A percentile compares a stretch with the other conserved stretches of the same genome.
Conservation (phyloP, 2,888 invertebrate species). For the Mechanitis mazaeus region DNA sequence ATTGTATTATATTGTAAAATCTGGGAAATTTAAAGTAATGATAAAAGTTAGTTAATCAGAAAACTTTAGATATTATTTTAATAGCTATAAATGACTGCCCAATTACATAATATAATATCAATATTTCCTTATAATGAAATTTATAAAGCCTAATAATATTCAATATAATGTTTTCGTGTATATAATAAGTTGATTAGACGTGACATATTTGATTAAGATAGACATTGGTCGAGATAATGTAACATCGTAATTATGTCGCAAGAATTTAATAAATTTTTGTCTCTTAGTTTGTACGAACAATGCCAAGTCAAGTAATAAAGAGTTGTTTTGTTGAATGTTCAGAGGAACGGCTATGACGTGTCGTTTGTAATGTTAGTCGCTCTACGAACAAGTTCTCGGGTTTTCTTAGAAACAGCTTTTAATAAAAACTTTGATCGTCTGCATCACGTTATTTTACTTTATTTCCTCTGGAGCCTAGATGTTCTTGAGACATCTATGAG, state of each 20-base stretch:
- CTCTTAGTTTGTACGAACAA: no score
- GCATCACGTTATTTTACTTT: neutral
- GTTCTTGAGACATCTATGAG: neutral
- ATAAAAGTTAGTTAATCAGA: conserved; percentile 4
- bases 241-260: no score
- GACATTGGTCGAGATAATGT: no score
- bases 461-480: neutral
- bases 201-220: no score
- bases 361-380: neutral
- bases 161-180: no score
- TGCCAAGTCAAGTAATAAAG: neutral
- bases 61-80: conserved; percentile 9
- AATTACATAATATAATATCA: no score
- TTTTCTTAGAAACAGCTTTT: neutral
- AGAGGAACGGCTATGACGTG: neutral
- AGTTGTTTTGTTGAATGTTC: neutral
- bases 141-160: no score
- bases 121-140: no score
- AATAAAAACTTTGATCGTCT: neutral
- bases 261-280: no score
- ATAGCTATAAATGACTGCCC: neutral
- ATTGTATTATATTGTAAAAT: conserved; percentile 2
- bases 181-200: no score
- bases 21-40: neutral
- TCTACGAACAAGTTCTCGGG: neutral